phyloP scores from a whole-genome alignment of 2,888 invertebrate species.

The Drosophila kuntzei region DNA sequence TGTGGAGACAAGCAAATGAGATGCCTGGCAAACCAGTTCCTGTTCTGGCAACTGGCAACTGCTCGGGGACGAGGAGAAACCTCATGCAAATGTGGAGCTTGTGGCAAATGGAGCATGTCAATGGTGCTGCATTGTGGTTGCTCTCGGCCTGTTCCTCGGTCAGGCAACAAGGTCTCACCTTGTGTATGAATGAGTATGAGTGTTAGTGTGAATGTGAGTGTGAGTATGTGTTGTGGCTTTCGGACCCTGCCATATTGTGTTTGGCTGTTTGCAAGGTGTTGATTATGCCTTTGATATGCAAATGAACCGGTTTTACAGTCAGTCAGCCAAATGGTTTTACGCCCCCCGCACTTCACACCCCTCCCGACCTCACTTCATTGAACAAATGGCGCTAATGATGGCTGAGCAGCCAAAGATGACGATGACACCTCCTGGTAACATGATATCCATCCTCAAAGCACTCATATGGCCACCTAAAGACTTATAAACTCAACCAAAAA shows the following conservation, averaged over 20 bases:
- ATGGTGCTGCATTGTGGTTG: slow-evolving; percentile 50
- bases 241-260: slow-evolving; percentile 50
- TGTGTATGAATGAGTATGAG: not conserved
- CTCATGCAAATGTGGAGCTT: slow-evolving; percentile 66
- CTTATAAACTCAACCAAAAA: slow-evolving; percentile 47
- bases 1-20: slow-evolving; percentile 36
- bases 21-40: slow-evolving; percentile 55
- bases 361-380: not conserved
- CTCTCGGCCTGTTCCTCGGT: slow-evolving; percentile 29
- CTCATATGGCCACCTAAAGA: slow-evolving; percentile 56
- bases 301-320: slow-evolving; percentile 74
- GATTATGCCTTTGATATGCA: slow-evolving; percentile 82
- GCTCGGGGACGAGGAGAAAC: not conserved
- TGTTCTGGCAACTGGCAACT: not conserved
- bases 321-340: slow-evolving; percentile 16
- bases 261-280: slow-evolving; percentile 72
- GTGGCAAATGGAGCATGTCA: slow-evolving; percentile 74
- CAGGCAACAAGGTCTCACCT: slow-evolving; percentile 40
- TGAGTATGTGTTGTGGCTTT: slow-evolving; percentile 45
- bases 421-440: slow-evolving; percentile 61
- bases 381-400: slow-evolving; percentile 78
- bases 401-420: slow-evolving; percentile 54
- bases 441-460: slow-evolving; percentile 25
- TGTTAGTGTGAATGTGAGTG: not conserved
- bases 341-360: slow-evolving; percentile 1